Evolutionary conservation across 2,888 invertebrate species (phyloP).

Genomic region (Mylabris sibirica): DNA sequence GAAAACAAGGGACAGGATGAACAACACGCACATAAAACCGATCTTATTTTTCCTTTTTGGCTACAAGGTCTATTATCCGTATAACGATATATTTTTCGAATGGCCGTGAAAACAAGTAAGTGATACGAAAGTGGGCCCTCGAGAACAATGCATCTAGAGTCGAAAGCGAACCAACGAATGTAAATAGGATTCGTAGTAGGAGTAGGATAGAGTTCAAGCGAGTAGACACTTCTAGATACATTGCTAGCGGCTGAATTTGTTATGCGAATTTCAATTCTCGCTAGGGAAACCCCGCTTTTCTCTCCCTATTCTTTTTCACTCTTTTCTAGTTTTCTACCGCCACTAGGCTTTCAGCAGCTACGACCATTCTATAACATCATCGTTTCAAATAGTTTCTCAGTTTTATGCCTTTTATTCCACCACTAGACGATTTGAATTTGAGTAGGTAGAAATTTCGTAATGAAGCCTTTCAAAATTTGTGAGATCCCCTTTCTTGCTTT

Average conservation of each 20-base stretch:
- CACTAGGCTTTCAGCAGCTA: neutral
- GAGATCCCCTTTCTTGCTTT: neutral
- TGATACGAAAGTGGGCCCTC: constrained; percentile 53
- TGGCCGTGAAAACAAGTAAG: constrained; percentile 52
- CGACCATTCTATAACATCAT: neutral
- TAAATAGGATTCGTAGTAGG: constrained; percentile 48
- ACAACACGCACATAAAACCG: constrained; percentile 24
- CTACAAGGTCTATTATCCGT: constrained; percentile 47
- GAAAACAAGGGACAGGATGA: constrained; percentile 16
- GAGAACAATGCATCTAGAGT: constrained; percentile 49
- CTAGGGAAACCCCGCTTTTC: constrained; percentile 29
- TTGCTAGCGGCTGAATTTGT: constrained; percentile 42
- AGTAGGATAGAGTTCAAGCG: constrained; percentile 24
- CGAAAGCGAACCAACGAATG: constrained; percentile 48
- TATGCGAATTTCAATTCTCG: constrained; percentile 38
- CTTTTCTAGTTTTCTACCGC: neutral
- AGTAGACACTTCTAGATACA: constrained; percentile 41
- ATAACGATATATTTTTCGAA: constrained; percentile 49
- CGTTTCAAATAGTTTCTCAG: neutral
- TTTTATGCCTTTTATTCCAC: neutral
- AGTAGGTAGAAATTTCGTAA: neutral
- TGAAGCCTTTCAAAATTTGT: neutral
- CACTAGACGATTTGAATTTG: neutral
- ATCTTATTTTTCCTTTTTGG: constrained; percentile 43
- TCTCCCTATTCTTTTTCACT: neutral